phyloP scores from a whole-genome alignment of 2,797 vertebrate species.

The Oceanodroma leucorhoa region DNA sequence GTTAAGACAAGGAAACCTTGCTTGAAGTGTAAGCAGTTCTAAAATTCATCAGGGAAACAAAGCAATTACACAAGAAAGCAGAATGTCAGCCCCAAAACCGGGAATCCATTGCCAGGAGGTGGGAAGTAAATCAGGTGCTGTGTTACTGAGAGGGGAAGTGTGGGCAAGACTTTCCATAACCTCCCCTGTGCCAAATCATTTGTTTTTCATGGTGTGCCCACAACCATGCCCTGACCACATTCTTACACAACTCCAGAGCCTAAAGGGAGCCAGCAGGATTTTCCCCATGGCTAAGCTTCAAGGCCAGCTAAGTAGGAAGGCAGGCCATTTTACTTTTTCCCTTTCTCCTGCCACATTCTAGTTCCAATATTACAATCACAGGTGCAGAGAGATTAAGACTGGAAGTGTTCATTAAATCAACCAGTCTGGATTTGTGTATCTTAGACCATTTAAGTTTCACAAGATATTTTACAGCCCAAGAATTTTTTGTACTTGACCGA shows the following conservation, averaged over 20 bases:
- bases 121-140: neutral
- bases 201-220: neutral
- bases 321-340: neutral
- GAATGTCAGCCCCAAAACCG: neutral
- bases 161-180: neutral
- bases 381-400: neutral
- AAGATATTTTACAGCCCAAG: neutral
- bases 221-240: neutral
- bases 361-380: neutral
- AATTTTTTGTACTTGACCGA: neutral
- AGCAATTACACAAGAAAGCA: neutral
- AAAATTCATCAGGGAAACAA: neutral
- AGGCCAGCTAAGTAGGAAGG: neutral
- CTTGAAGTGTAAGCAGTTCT: neutral
- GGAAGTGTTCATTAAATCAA: neutral
- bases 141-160: neutral
- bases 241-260: accelerated
- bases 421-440: neutral
- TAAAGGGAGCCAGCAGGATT: neutral
- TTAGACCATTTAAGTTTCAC: neutral
- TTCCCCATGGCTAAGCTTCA: neutral
- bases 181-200: neutral
- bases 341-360: neutral
- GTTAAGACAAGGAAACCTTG: neutral
- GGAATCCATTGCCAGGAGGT: neutral